Percentiles rank a stretch among this genome's conserved stretches.
Evolutionary conservation across 2,113 vertebrate genomes (phyloP).

Genomic region (Cyprinodon brontotheroides): DNA sequence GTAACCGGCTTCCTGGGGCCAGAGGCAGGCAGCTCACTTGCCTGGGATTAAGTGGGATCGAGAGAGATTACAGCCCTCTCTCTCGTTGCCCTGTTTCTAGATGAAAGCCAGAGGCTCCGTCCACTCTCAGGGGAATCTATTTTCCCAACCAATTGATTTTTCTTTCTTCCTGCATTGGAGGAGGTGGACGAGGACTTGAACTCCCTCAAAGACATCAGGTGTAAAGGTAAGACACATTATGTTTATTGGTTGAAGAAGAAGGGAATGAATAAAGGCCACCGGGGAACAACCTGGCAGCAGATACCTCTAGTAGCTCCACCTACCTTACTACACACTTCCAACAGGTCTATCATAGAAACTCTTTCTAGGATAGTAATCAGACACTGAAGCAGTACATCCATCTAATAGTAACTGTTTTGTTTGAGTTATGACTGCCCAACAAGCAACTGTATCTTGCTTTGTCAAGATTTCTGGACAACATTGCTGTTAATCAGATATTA

Average conservation of each 20-base stretch:
- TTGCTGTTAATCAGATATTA: slow-evolving; percentile 1
- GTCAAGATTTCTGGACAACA: not conserved
- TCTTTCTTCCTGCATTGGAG: slow-evolving; percentile 19
- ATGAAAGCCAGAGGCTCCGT: slow-evolving; percentile 16
- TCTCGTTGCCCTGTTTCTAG: slow-evolving; percentile 19
- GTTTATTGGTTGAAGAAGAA: not conserved
- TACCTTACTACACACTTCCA: slow-evolving; percentile 11
- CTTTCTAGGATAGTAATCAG: not conserved
- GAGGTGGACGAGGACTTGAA: slow-evolving; percentile 14
- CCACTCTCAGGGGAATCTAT: slow-evolving; percentile 25
- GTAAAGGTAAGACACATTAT: slow-evolving; percentile 37
- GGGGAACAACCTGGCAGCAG: slow-evolving; percentile 23
- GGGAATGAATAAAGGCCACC: slow-evolving; percentile 21
- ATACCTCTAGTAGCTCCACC: slow-evolving; percentile 7
- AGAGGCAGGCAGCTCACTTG: slow-evolving; percentile 66
- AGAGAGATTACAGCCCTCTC: slow-evolving; percentile 75
- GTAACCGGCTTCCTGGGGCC: slow-evolving; percentile 54
- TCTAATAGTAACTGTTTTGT: not conserved
- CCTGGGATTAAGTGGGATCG: slow-evolving; percentile 79
- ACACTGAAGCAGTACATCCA: not conserved
- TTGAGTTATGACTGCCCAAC: not conserved
- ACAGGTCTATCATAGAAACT: not conserved
- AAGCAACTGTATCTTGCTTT: not conserved
- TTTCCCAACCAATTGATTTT: slow-evolving; percentile 1
- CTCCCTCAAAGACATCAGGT: not conserved